Base-by-base conservation (phyloP, 2,888 invertebrate genomes). In the Drosophila neonasuta region DNA sequence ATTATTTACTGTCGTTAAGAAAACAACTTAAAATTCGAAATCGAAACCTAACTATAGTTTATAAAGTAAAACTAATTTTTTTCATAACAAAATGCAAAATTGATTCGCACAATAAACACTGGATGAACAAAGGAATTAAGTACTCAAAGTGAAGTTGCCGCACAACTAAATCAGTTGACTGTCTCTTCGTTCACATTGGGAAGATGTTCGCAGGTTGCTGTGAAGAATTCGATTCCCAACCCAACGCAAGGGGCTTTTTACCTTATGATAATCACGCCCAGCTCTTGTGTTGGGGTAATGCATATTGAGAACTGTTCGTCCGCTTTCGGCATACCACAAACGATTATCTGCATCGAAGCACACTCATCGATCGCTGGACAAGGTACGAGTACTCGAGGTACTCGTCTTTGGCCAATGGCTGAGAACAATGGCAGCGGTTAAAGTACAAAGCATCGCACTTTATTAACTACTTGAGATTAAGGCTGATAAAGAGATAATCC, bases 401-500 rank as follows among this genome's bases (percentile, higher is more conserved):
- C 24, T 62, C 54, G 52, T 61, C 79, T 60, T 48, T 41, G 67
- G 65, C 34, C 77, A 65, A 20, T 63, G 77, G 73, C 73, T 34
- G 72, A 41, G 71, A 76, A 88, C 86, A 89, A 88, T 80, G 72
- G 71, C 60, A 77, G 82, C 89, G 89, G 89, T 77, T 75, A 74
- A 80, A 88, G 82, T 82, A 89, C 89, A 89, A 89, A 89, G 86
- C 83, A 82, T 85, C 79, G 88, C 89, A 89, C 89, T 89, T 89
- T 89, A 89, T 89, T 89, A 89, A 89, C 88, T 89, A 89, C 89
- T 89, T 89, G 89, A 89, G 89, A 89, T 89, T 89, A 89, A 77
- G 81, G 72, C 89, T 88, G 89, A 89, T 89, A 89, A 89, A 85
- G 83, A 88, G 89, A 88, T 89, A 89, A 89, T 89, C 89, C 80